Evolutionary conservation across 2,113 vertebrate species (phyloP).

Genomic region (Ibidorhyncha struthersii): DNA sequence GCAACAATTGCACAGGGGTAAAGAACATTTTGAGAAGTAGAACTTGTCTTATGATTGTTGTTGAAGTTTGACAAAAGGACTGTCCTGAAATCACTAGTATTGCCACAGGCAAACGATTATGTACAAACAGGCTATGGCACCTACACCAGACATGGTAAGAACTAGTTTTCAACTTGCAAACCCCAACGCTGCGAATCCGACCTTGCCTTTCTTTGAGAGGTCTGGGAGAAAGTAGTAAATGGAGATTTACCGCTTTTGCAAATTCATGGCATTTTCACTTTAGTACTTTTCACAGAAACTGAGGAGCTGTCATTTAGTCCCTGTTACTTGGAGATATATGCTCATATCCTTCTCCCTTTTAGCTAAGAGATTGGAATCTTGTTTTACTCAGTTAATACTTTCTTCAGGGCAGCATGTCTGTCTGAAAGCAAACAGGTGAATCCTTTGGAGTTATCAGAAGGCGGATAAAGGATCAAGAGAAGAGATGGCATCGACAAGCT

Average conservation of each 20-base stretch:
- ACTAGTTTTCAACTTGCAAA: too few species aligned
- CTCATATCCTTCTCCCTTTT: neutral
- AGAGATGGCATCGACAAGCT: neutral
- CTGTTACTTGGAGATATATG: accelerated
- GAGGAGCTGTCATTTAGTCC: neutral
- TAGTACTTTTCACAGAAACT: neutral
- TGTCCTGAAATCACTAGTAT: neutral
- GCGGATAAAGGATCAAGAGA: neutral
- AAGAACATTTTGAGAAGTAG: neutral
- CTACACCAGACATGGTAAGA: neutral
- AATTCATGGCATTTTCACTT: neutral
- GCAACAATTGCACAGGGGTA: neutral
- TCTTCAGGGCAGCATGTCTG: neutral
- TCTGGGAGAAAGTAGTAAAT: neutral
- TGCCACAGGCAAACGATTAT: accelerated
- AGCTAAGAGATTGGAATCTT: neutral
- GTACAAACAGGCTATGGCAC: too few species aligned
- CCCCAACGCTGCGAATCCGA: neutral
- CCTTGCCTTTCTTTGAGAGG: neutral
- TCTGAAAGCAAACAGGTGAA: neutral
- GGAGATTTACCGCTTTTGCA: neutral
- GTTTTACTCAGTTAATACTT: neutral
- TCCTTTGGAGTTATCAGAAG: neutral
- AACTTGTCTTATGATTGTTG: neutral
- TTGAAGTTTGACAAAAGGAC: neutral